Evolutionary conservation across 92 coral and sea anemone species (phyloP), one percentile per base, ranked within the genome.

Genomic region (Epizoanthus scotinus): DNA sequence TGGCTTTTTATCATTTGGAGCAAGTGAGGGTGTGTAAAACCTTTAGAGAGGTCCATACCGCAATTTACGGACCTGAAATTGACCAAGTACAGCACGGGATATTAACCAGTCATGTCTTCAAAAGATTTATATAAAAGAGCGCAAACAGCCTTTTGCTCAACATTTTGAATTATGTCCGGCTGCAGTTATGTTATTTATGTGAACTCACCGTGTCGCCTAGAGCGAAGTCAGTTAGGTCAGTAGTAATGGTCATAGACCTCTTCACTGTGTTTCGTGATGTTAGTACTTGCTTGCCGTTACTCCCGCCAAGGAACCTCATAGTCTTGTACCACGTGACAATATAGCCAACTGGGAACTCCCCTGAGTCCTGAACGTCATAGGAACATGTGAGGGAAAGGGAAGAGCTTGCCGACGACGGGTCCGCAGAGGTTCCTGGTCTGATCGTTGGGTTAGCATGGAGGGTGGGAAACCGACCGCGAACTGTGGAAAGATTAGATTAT

Each of bases 161-260:
- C 50, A 44, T 44, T 0, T 44, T 44, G 9, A 7, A 44, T 10
- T 44, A 44, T 44, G 50, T 10, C 50, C 52, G 52, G 52, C 52
- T 47, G 52, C 52, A 47, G 12, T 47, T 8, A 47, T 40, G 8
- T 5, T 40, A 40, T 40, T 40, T 1, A 47, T 47, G 12, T 9
- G 12, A 40, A 74, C 94, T 81, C 78, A 94, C 98, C 70, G 97
- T 94, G 58, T 94, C 95, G 19, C 98, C 98, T 17, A 94, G 78
- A 63, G 66, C 83, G 61, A 94, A 87, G 27, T 92, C 97, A 18
- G 77, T 83, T 22, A 82, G 57, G 52, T 54, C 88, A 49, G 50
- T 78, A 75, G 72, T 84, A 3, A 87, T 83, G 8, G 81, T 81
- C 27, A 83, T 85, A 21, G 72, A 36, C 2, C 14, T 77, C 73